Percentiles rank a stretch among this genome's conserved stretches.
Evolutionary conservation across 2,888 invertebrate species (phyloP).

Genomic region (Macrophya annulata): DNA sequence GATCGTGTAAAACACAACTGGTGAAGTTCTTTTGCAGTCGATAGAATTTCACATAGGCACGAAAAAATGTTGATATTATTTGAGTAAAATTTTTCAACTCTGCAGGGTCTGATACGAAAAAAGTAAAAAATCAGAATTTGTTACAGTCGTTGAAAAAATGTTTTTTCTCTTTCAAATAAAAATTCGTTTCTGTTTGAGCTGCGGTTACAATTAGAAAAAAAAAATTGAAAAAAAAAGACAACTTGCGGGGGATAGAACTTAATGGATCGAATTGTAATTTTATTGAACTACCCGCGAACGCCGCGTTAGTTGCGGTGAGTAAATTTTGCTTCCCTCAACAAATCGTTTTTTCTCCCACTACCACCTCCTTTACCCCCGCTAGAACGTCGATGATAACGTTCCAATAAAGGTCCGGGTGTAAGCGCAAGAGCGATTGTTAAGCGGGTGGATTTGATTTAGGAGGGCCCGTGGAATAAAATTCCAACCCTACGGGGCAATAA

Average conservation of each 20-base stretch:
- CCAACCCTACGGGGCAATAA: slow-evolving; percentile 41
- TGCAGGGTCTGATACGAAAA: background rate
- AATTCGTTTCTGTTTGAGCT: slow-evolving; percentile 37
- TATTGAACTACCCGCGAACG: slow-evolving; percentile 51
- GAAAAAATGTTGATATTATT: background rate
- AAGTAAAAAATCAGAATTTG: background rate
- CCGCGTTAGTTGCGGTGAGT: slow-evolving; percentile 51
- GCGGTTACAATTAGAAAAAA: slow-evolving; percentile 7
- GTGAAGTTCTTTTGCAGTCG: background rate
- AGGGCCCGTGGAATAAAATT: slow-evolving; percentile 48
- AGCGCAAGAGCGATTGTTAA: slow-evolving; percentile 54
- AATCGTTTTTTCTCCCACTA: slow-evolving; percentile 48
- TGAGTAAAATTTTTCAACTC: background rate
- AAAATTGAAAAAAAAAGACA: slow-evolving; percentile 16
- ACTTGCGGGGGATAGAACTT: slow-evolving; percentile 16
- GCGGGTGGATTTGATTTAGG: slow-evolving; percentile 50
- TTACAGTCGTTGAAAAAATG: background rate
- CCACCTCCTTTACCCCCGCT: background rate
- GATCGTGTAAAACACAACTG: slow-evolving; percentile 26
- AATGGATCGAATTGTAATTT: slow-evolving; percentile 53
- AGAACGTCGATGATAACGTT: slow-evolving; percentile 54
- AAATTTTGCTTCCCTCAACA: slow-evolving; percentile 52
- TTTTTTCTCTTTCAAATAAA: background rate
- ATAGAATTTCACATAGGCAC: background rate
- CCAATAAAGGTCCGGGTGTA: slow-evolving; percentile 50